phyloP scores from a whole-genome alignment of 2,888 invertebrate genomes.

The Eledone cirrhosa region DNA sequence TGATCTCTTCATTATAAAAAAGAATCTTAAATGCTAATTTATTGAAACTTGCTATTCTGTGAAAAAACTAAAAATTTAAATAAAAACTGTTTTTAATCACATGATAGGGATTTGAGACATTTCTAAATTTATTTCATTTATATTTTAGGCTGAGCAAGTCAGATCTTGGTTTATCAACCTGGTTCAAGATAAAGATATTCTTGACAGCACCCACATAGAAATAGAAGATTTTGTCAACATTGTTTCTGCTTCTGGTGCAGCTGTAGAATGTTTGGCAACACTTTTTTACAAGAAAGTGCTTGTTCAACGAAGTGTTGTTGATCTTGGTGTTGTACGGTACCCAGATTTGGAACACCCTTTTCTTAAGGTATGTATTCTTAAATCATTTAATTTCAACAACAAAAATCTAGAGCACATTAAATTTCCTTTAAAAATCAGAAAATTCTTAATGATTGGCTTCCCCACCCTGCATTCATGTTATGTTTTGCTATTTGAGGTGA shows the following conservation, averaged over 20 bases:
- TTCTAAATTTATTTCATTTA: background rate
- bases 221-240: conserved; percentile 7
- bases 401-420: no score
- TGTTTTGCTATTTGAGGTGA: no score
- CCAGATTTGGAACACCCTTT: background rate
- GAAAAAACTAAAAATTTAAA: no score
- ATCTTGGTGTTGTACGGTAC: background rate
- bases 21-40: no score
- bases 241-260: background rate
- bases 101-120: no score
- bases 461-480: no score
- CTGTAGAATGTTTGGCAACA: background rate
- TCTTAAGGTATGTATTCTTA: background rate
- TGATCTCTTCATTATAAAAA: no score
- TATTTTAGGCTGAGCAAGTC: background rate
- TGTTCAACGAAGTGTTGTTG: background rate
- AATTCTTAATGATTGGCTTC: no score
- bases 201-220: background rate
- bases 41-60: no score
- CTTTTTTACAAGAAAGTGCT: background rate
- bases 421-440: no score
- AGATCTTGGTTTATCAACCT: background rate
- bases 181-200: background rate
- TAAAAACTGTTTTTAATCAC: no score
- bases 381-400: no score